Percentiles rank a stretch among this genome's conserved stretches.
These are phyloP conservation scores for Ectemnius lituratus DNA, from an alignment of 2,888 invertebrate genomes.

Conservation along the genomic window DNA sequence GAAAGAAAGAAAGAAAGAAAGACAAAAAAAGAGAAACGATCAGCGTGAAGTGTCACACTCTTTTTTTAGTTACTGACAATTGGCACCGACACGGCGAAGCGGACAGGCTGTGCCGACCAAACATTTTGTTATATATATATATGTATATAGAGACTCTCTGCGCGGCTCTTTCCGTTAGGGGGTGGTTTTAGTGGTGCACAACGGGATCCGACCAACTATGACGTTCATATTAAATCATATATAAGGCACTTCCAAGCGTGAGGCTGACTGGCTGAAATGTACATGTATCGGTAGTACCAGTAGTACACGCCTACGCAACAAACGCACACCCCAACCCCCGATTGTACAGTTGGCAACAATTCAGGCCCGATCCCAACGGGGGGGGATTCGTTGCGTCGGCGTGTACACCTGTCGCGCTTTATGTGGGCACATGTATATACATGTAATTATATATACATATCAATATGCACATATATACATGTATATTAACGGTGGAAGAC, in stretches of 20 bases:
- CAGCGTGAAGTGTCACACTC: too few relatives aligned
- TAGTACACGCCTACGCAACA: slow-evolving; percentile 49
- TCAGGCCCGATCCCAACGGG: too few relatives aligned
- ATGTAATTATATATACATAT: slow-evolving; percentile 54
- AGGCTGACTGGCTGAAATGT: slow-evolving; percentile 72
- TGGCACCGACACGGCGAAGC: background rate
- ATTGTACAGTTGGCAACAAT: background rate
- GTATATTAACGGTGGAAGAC: slow-evolving; percentile 37
- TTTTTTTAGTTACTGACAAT: too few relatives aligned
- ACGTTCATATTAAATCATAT: slow-evolving; percentile 51
- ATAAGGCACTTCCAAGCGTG: slow-evolving; percentile 74
- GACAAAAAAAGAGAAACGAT: too few relatives aligned
- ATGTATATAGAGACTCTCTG: slow-evolving; percentile 6
- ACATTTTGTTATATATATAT: slow-evolving; percentile 41
- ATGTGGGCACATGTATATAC: slow-evolving; percentile 44
- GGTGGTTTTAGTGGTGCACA: slow-evolving; percentile 67
- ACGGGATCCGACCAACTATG: slow-evolving; percentile 45
- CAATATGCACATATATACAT: slow-evolving; percentile 39
- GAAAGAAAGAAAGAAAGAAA: too few relatives aligned
- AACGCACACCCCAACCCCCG: background rate
- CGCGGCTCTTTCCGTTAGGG: slow-evolving; percentile 60
- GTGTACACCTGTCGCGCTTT: slow-evolving; percentile 52
- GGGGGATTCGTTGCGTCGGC: slow-evolving; percentile 11
- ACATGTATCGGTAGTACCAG: slow-evolving; percentile 52
- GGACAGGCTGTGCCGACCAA: slow-evolving; percentile 35